Evolutionary conservation across 2,113 vertebrate species (phyloP).

Genomic region (Pangasianodon hypophthalmus): DNA sequence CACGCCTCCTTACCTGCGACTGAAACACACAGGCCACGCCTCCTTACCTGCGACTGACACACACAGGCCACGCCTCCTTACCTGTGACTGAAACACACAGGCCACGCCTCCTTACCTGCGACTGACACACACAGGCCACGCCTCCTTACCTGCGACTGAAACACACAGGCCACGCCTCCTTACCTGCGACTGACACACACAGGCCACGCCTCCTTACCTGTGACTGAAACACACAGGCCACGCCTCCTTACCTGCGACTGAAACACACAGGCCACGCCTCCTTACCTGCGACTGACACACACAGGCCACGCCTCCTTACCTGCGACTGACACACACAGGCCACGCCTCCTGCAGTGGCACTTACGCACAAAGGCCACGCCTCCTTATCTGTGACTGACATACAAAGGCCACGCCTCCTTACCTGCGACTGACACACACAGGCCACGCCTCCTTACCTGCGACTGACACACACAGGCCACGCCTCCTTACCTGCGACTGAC

Average conservation of each 20-base stretch:
- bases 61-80: background rate
- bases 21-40: background rate
- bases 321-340: background rate
- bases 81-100: background rate
- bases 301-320: background rate
- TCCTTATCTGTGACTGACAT: background rate
- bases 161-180: background rate
- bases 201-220: background rate
- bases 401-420: no score
- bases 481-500: no score
- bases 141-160: background rate
- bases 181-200: no score
- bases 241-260: no score
- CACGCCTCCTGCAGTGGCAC: no score
- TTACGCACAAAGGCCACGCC: background rate
- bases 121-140: background rate
- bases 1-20: no score
- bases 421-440: no score
- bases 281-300: background rate
- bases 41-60: background rate
- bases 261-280: background rate
- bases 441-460: background rate
- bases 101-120: no score
- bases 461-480: no score
- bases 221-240: background rate